Base-by-base conservation (phyloP, 2,113 vertebrate genomes). In the Gallinago media region DNA sequence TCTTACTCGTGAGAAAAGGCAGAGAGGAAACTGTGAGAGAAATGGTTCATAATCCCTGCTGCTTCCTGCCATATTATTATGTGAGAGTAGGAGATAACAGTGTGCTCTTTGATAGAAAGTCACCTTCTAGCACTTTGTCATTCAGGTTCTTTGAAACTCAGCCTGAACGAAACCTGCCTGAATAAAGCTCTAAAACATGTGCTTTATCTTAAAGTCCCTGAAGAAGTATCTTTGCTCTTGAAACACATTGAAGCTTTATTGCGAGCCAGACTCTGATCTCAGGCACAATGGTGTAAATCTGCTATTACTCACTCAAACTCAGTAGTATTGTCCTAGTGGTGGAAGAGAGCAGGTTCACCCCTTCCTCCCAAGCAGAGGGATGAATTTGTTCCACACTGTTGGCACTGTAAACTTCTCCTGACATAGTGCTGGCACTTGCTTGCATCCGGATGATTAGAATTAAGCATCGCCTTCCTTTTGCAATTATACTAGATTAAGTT, bases 361-460 rank as follows among this genome's bases (percentile, higher is more conserved):
- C 10, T 84, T 94, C 31, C 20, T 91, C 54, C 23, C 18, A 50
- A 50, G 47, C 19, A 82, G 40, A 54, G 13, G 9, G 8, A 72
- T 73, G 27, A 76, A 75, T 87, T 94, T 0, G 0, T 95, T 94
- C 62, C 46, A 21, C 2, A 1, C 61, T 13, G 0, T 17, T 90
- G 63, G 34, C 72, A 65, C 11, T 59, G 17, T 59, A 79, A 89
- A 74, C 66, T 72, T 82, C 65, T 83, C 22, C 56, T 85, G 56
- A 80, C 42, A 31, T 17, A 27, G 38, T 71, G 17, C 46, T 91
- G 77, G 81, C 71, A 76, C 36, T 73, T 73, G 27, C 20, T 89
- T 89, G 83, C 23, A 52, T 40, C 63, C 7, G 4, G 59, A 71
- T 79, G 34, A 88, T 97, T 92, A 85, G 74, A 96, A 94, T 94